Base-by-base conservation (phyloP, 2,113 vertebrate genomes). In the Lonchura striata region DNA sequence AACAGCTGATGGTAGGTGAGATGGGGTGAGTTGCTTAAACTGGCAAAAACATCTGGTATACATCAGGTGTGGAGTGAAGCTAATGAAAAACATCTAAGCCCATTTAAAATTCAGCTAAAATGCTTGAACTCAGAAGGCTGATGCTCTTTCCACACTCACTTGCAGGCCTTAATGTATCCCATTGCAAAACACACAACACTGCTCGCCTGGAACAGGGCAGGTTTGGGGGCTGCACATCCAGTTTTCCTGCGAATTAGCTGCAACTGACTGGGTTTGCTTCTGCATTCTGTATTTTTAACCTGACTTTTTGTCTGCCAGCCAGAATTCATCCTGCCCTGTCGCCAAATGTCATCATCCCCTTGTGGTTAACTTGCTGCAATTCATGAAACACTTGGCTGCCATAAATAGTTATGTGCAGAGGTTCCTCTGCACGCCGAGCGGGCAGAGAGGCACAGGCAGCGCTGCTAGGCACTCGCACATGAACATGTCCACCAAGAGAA, bases 381-480 rank as follows among this genome's bases (percentile, higher is more conserved):
- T 96, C 95, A 88, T 95, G 95, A 97, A 97, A 95, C 94, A 69
- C 96, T 95, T 90, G 96, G 91, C 96, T 97, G 96, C 97, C 95
- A 97, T 88, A 96, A 97, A 94, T 86, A 96, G 94, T 97, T 95
- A 96, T 15, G 89, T 90, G 95, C 92, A 95, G 92, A 92, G 89
- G 90, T 93, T 95, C 81, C 92, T 88, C 70, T 0, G 60, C 72
- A 2, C 30, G n/a, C 14, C 13, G 92, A 81, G 91, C 52, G 30
- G 92, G 92, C 92, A 83, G 85, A 53, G 35, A 66, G 49, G 81
- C 5, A 21, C 92, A 91, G 92, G 96, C 92, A 95, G 87, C 2
- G 83, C 96, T 97, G 79, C 94, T 15, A 96, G 96, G 96, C 97
- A 93, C 95, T 95, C n/a, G 5, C 84, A 77, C 88, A 94, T 84